Percentiles rank a stretch among this genome's conserved stretches.
These are phyloP conservation scores for Sceloporus undulatus DNA, from an alignment of 2,113 vertebrate species.

Conservation along the genomic window DNA sequence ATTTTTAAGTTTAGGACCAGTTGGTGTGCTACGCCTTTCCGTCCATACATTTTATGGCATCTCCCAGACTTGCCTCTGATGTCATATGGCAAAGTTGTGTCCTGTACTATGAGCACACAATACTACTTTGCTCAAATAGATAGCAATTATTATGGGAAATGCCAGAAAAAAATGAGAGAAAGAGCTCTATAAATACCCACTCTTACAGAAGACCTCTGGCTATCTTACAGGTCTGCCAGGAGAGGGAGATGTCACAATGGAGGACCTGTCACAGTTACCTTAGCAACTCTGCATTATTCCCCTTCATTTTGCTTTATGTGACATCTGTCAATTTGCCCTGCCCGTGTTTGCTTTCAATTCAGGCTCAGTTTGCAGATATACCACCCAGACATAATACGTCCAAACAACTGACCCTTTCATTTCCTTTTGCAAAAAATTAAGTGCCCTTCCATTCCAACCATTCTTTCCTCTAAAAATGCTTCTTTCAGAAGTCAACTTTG, in stretches of 20 bases:
- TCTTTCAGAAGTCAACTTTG: not conserved
- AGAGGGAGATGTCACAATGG: conserved; percentile 14
- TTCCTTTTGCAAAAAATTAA: not conserved
- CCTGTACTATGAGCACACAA: not conserved
- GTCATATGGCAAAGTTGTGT: not conserved
- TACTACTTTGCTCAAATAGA: not conserved
- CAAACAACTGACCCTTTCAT: not conserved
- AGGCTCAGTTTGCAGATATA: not conserved
- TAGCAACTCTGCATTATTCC: conserved; percentile 16
- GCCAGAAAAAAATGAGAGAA: not conserved
- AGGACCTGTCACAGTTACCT: not conserved
- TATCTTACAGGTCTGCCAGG: not conserved
- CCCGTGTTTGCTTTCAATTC: not conserved
- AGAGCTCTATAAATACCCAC: not conserved
- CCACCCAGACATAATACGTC: not conserved
- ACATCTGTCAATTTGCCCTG: not conserved
- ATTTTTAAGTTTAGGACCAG: not conserved
- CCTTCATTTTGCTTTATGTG: not conserved
- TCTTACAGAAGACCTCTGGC: not conserved
- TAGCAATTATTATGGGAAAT: not conserved
- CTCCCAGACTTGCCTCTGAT: not conserved
- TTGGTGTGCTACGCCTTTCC: not conserved
- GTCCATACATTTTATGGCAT: not conserved
- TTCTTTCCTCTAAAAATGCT: not conserved
- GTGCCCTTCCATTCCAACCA: not conserved